Conservation (phyloP, 2,797 vertebrate species). For the Typhlichthys eigenmanni region DNA sequence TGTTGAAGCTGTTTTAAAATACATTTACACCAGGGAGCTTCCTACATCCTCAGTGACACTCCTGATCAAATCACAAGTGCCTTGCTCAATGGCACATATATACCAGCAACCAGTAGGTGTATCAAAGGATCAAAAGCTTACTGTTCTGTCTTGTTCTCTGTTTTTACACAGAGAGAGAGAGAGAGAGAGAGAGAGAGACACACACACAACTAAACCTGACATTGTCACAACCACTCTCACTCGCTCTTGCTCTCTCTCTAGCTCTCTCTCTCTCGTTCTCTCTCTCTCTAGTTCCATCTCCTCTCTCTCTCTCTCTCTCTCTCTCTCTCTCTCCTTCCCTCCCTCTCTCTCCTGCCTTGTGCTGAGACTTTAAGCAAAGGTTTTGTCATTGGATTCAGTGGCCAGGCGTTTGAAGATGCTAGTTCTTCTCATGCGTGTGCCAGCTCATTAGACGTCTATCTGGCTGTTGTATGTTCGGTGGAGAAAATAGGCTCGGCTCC, state of each 20-base stretch:
- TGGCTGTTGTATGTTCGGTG: slow-evolving; percentile 38
- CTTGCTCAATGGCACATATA: too few relatives aligned
- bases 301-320: slow-evolving; percentile 1
- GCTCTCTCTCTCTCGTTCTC: not conserved
- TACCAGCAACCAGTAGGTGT: too few relatives aligned
- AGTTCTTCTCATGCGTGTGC: slow-evolving; percentile 45
- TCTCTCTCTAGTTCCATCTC: slow-evolving; percentile 46
- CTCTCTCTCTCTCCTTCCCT: slow-evolving; percentile 16
- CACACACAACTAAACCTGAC: slow-evolving; percentile 42
- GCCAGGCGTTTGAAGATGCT: slow-evolving; percentile 39
- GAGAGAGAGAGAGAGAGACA: too few relatives aligned
- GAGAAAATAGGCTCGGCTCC: slow-evolving; percentile 59
- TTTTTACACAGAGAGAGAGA: too few relatives aligned
- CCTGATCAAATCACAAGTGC: too few relatives aligned
- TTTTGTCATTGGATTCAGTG: too few relatives aligned
- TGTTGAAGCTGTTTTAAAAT: too few relatives aligned
- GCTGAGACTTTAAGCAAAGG: slow-evolving; percentile 1
- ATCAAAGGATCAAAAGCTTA: slow-evolving; percentile 10
- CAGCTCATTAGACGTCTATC: slow-evolving; percentile 64
- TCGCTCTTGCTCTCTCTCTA: slow-evolving; percentile 32
- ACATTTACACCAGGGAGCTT: too few relatives aligned
- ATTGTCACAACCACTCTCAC: slow-evolving; percentile 55
- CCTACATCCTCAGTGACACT: too few relatives aligned
- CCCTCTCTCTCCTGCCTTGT: not conserved
- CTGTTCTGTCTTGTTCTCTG: slow-evolving; percentile 36